These are phyloP conservation scores for Chrysocyon brachyurus DNA, from an alignment of 2,797 vertebrate species.

Conservation along the genomic window DNA sequence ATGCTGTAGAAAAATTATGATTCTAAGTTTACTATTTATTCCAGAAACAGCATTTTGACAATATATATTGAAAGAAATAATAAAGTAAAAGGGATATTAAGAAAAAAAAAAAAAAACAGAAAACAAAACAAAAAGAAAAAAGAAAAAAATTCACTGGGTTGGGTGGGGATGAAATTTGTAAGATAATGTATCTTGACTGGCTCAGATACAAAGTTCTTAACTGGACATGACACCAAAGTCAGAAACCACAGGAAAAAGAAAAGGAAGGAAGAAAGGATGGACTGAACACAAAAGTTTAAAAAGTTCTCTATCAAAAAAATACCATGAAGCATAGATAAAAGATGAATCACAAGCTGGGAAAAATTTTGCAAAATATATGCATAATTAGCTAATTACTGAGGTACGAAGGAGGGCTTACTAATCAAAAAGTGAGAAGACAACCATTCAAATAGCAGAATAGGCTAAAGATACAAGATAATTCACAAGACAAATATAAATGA, in stretches of 20 bases:
- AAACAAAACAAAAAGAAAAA: neutral
- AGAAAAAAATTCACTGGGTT: conserved; percentile 4
- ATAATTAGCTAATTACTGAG: neutral
- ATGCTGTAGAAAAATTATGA: conserved; percentile 90
- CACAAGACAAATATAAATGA: conserved; percentile 39
- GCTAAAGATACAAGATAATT: neutral
- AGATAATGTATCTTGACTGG: neutral
- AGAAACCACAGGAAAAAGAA: conserved; percentile 43
- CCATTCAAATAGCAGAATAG: conserved; percentile 27
- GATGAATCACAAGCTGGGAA: neutral
- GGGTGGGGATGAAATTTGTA: neutral
- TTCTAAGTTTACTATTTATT: conserved; percentile 67
- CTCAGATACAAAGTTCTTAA: conserved; percentile 3
- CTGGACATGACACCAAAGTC: neutral
- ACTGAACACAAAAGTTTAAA: neutral
- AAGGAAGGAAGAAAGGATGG: neutral
- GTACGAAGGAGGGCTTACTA: conserved; percentile 30
- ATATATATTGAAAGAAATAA: conserved; percentile 8
- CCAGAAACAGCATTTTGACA: neutral
- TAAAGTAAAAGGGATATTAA: conserved; percentile 3
- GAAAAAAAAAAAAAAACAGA: neutral
- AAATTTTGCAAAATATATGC: conserved; percentile 15
- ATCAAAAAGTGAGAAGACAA: conserved; percentile 33
- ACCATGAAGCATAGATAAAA: conserved; percentile 26
- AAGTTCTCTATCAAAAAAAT: conserved; percentile 33